These are phyloP conservation scores for Aphodius sticticus DNA, from an alignment of 2,888 invertebrate species.

Conservation along the genomic window DNA sequence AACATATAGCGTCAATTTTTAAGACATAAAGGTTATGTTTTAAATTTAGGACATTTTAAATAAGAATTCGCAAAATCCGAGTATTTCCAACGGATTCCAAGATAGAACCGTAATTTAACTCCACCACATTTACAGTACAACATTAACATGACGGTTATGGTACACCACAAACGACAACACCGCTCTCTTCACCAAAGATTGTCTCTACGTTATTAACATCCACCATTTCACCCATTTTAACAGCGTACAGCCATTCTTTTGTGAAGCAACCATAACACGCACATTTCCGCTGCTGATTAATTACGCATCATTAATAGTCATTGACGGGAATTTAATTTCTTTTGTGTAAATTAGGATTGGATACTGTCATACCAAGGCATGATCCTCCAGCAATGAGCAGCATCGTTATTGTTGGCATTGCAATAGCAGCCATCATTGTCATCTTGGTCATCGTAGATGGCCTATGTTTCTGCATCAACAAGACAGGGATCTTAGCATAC, in stretches of 20 bases:
- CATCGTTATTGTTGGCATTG: conserved; percentile 84
- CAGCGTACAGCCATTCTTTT: neutral
- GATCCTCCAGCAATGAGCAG: conserved; percentile 69
- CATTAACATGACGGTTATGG: neutral
- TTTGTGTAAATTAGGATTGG: conserved; percentile 47
- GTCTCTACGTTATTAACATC: conserved; percentile 15
- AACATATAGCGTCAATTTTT: no score
- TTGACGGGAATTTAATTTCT: conserved; percentile 11
- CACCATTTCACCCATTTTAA: conserved; percentile 8
- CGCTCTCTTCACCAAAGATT: conserved; percentile 9
- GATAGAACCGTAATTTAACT: no score
- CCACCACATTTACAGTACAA: neutral
- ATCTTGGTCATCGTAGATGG: conserved; percentile 86
- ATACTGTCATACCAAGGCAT: conserved; percentile 50
- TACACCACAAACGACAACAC: neutral
- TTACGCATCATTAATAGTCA: neutral
- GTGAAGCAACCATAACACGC: neutral
- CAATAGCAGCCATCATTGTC: conserved; percentile 81
- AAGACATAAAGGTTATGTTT: no score
- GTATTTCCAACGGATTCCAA: no score
- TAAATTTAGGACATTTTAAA: no score
- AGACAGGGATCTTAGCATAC: conserved; percentile 74
- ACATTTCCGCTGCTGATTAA: conserved; percentile 16
- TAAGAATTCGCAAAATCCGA: no score
- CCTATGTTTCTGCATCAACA: conserved; percentile 74